These are phyloP conservation scores for Tetraodon nigroviridis DNA, from an alignment of 2,113 vertebrate genomes.

Conservation along the genomic window DNA sequence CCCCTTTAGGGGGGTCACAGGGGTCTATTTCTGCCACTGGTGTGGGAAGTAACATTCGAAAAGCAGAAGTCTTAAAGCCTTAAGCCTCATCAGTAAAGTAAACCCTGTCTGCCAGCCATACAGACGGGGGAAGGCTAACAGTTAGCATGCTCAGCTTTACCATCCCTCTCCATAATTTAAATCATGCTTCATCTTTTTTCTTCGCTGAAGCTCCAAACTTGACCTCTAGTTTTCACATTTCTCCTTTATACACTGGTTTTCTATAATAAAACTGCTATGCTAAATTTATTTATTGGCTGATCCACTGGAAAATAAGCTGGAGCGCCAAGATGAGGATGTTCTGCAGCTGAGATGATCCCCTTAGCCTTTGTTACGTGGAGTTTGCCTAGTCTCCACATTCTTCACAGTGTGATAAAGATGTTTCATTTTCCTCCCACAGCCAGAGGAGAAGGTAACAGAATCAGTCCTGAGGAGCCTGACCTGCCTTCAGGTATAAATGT, in stretches of 20 bases:
- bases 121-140: too few species aligned
- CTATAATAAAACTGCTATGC: too few species aligned
- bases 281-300: neutral
- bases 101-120: too few species aligned
- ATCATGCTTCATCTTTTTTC: too few species aligned
- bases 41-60: slow-evolving; percentile 11
- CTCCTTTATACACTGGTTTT: too few species aligned
- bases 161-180: too few species aligned
- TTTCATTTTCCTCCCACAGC: slow-evolving; percentile 36
- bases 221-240: too few species aligned
- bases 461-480: slow-evolving; percentile 29
- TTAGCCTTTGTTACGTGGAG: slow-evolving; percentile 10
- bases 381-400: slow-evolving; percentile 21
- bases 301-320: neutral
- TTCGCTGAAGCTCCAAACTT: too few species aligned
- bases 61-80: too few species aligned
- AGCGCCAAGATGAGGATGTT: slow-evolving; percentile 2
- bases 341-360: neutral
- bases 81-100: too few species aligned
- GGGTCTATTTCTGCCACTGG: neutral
- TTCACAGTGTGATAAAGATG: slow-evolving; percentile 15
- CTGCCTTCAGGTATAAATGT: slow-evolving; percentile 38
- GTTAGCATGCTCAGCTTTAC: too few species aligned
- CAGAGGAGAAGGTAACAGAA: slow-evolving; percentile 10
- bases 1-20: neutral